phyloP scores from a whole-genome alignment of 2,888 invertebrate genomes.

The Chromoteleia sp. region DNA sequence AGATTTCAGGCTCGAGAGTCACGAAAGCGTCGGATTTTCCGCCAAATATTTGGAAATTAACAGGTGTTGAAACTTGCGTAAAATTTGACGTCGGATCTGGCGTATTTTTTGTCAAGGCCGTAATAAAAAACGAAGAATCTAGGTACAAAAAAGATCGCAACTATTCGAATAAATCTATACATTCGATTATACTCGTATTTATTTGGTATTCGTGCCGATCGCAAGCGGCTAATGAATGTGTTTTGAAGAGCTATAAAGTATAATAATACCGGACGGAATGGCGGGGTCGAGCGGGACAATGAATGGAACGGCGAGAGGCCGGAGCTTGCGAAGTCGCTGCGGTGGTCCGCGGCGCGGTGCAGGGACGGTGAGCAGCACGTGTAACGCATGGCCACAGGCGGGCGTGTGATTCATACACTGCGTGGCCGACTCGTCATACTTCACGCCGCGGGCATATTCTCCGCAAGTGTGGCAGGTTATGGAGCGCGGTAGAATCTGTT shows the following conservation, averaged over 20 bases:
- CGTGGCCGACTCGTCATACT: constrained; percentile 37
- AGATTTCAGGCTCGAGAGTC: no score
- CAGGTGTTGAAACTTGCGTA: no score
- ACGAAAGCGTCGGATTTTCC: no score
- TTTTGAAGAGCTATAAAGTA: constrained; percentile 14
- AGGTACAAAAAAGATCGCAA: no score
- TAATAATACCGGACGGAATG: constrained; percentile 5
- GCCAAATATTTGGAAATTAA: no score
- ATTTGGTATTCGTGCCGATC: no score
- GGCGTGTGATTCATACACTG: constrained; percentile 53
- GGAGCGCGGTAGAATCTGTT: constrained; percentile 43
- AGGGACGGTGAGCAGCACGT: neutral
- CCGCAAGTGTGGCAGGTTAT: constrained; percentile 54
- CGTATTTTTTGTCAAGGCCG: no score
- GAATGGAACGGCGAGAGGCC: constrained; percentile 18
- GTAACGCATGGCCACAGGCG: constrained; percentile 24
- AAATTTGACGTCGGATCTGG: no score
- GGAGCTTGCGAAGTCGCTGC: constrained; percentile 20
- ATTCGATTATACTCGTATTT: no score
- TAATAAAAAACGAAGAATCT: no score
- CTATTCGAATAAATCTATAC: no score
- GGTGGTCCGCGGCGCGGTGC: constrained; percentile 9
- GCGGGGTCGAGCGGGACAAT: neutral
- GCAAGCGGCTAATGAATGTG: constrained; percentile 8
- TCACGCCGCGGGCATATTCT: constrained; percentile 49